These are phyloP conservation scores for Nothoprocta perdicaria DNA, from an alignment of 2,113 vertebrate genomes.

Conservation along the genomic window DNA sequence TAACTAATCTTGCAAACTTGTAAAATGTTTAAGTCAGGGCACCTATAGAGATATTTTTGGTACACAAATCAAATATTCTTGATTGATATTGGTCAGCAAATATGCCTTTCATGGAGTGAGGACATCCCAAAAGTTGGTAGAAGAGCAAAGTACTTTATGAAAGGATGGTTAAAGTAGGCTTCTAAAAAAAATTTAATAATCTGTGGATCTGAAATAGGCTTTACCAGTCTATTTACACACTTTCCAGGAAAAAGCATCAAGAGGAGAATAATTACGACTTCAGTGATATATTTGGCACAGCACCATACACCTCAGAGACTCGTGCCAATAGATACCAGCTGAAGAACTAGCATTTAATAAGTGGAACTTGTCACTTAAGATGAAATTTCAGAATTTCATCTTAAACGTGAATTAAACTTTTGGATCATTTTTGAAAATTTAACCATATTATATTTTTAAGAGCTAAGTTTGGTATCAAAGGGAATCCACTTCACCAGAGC, in stretches of 20 bases:
- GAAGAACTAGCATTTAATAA: not conserved
- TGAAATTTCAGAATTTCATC: not conserved
- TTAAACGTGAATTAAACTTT: not conserved
- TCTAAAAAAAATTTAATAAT: not conserved
- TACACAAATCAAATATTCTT: not conserved
- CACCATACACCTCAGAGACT: accelerated
- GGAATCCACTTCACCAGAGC: accelerated
- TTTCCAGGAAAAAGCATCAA: too few species aligned
- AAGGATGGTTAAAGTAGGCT: not conserved
- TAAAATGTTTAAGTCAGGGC: not conserved
- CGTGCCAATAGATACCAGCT: not conserved
- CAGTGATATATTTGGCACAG: not conserved
- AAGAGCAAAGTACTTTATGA: not conserved
- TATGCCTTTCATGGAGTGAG: not conserved
- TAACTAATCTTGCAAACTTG: not conserved
- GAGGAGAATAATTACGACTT: not conserved
- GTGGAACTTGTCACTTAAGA: not conserved
- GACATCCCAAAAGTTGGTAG: not conserved
- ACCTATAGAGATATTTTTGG: not conserved
- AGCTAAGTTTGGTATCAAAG: not conserved
- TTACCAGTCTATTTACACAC: not conserved
- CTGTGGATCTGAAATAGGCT: not conserved
- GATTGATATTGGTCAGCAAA: not conserved
- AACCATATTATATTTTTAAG: not conserved
- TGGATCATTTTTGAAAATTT: not conserved